Percentiles rank a stretch among this genome's conserved stretches.
Evolutionary conservation across 2,797 vertebrate genomes (phyloP).

Genomic region (Strix occidentalis): DNA sequence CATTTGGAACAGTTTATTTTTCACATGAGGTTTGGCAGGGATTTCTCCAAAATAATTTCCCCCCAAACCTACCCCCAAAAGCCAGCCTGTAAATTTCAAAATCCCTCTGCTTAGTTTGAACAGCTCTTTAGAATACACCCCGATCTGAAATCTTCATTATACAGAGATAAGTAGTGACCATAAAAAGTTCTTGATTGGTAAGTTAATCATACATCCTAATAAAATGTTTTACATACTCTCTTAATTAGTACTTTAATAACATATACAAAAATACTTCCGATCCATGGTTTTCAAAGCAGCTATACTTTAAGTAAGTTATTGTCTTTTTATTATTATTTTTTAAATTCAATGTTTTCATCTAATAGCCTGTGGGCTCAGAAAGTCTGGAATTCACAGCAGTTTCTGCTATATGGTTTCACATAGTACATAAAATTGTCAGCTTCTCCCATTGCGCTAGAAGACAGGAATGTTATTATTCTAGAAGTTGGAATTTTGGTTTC

Average conservation of each 20-base stretch:
- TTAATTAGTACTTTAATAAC: conserved; percentile 10
- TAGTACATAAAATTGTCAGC: conserved; percentile 75
- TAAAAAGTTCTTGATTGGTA: not conserved
- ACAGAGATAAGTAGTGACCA: not conserved
- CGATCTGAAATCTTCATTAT: not conserved
- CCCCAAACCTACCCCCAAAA: not conserved
- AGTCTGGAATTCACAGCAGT: conserved; percentile 72
- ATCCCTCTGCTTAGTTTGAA: conserved; percentile 27
- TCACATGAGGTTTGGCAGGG: conserved; percentile 51
- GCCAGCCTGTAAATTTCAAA: conserved; percentile 12
- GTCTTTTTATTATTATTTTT: not conserved
- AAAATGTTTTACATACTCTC: not conserved
- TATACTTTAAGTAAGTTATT: not conserved
- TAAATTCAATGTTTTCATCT: conserved; percentile 32
- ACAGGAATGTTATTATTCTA: conserved; percentile 80
- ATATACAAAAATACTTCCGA: not conserved
- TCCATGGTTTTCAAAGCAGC: conserved; percentile 16
- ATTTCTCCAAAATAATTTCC: conserved; percentile 30
- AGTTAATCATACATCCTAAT: not conserved
- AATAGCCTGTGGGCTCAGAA: conserved; percentile 42
- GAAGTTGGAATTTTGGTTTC: conserved; percentile 78
- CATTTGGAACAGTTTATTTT: conserved; percentile 60
- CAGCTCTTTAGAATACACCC: conserved; percentile 11
- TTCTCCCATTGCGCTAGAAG: conserved; percentile 78
- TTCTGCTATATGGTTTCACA: conserved; percentile 69